Evolutionary conservation across 2,797 vertebrate genomes (phyloP).

Genomic region (Hippocampus kuda): DNA sequence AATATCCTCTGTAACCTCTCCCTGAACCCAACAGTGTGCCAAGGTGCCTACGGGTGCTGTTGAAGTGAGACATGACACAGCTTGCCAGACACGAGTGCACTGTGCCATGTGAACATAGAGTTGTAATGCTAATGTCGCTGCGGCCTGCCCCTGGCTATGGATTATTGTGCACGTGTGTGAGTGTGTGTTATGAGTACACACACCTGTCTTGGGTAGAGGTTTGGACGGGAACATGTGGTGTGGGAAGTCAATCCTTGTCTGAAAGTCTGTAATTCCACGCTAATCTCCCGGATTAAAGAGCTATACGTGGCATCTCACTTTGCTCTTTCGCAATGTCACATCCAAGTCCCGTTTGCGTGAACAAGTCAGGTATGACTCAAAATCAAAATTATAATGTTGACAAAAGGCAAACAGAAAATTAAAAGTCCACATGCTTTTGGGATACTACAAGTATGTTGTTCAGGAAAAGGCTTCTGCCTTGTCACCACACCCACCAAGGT

Average conservation of each 20-base stretch:
- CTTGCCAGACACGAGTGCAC: conserved; percentile 40
- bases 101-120: conserved; percentile 19
- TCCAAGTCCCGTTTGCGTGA: conserved; percentile 31
- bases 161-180: conserved; percentile 21
- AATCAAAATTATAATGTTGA: background rate
- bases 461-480: background rate
- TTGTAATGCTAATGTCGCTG: conserved; percentile 17
- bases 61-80: conserved; percentile 40
- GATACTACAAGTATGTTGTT: background rate
- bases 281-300: conserved; percentile 65
- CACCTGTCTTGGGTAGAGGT: background rate
- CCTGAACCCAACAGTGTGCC: conserved; percentile 42
- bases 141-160: conserved; percentile 14
- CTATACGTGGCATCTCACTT: conserved; percentile 56
- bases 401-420: background rate
- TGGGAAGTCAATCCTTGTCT: conserved; percentile 52
- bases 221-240: conserved; percentile 34
- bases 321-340: conserved; percentile 50
- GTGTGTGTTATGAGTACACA: background rate
- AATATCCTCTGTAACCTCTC: conserved; percentile 30
- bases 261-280: conserved; percentile 54
- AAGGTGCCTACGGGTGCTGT: conserved; percentile 50
- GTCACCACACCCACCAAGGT: too few relatives aligned
- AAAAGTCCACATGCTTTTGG: background rate
- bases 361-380: conserved; percentile 32